Evolutionary conservation across 2,113 vertebrate genomes (phyloP).

Genomic region (Pimephales promelas): DNA sequence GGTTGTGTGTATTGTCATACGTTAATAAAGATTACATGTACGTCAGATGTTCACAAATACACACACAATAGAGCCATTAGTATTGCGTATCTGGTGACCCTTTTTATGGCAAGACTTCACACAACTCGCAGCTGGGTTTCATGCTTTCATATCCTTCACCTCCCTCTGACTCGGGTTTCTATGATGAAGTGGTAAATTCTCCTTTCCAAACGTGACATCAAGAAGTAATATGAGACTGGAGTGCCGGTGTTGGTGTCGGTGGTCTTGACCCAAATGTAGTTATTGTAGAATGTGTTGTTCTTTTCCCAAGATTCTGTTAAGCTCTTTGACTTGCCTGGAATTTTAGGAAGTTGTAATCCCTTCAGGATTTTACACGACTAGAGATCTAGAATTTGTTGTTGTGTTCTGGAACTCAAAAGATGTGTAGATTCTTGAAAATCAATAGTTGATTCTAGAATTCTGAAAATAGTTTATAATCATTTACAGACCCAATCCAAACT

Average conservation of each 20-base stretch:
- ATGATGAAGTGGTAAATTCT: conserved; percentile 15
- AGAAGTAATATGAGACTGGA: neutral
- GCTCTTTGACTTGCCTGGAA: neutral
- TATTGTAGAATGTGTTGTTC: neutral
- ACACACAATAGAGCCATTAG: neutral
- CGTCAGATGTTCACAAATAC: neutral
- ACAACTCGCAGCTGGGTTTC: conserved; percentile 3
- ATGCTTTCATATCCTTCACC: neutral
- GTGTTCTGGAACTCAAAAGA: neutral
- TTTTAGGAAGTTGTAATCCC: neutral
- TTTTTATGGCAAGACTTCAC: conserved; percentile 24
- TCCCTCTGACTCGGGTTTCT: conserved; percentile 7
- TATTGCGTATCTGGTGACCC: conserved; percentile 1
- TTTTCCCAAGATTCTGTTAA: too few species aligned
- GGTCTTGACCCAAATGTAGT: neutral
- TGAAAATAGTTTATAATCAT: neutral
- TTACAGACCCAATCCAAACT: neutral
- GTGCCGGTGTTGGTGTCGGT: neutral
- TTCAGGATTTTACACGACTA: neutral
- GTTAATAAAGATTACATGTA: neutral
- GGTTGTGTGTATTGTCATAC: neutral
- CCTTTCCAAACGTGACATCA: conserved; percentile 13
- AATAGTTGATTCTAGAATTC: neutral
- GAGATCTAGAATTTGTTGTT: neutral
- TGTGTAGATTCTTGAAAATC: neutral